Evolutionary conservation across 2,888 invertebrate species (phyloP), one percentile per base, ranked within the genome.

Genomic region (Nipponacmea schrenckii): DNA sequence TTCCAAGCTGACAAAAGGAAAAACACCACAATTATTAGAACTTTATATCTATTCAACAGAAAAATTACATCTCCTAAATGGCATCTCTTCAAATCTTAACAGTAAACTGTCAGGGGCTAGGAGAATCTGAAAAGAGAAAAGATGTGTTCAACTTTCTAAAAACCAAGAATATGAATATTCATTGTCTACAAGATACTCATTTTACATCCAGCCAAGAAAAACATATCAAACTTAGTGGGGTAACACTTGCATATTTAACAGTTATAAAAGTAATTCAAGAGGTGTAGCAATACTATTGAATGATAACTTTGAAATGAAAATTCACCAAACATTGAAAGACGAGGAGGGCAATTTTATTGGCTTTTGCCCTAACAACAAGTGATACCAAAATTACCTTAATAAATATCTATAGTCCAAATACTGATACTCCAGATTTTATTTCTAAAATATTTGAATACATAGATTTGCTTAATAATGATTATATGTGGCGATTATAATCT

Each of bases 391-490:
- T 56, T n/a, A 56, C 56, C 24, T 2, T 20, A 56, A 17, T 12
- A 56, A 71, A 46, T 20, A 15, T 71, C 14, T 71, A 71, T 71
- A 63, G 71, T 2, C 71, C 68, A 68, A 71, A 71, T 31, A 63
- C 46, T 2, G 70, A 70, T 15, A 44, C 56, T 44, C 70, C 67
- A 31, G 24, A 56, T 39, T 70, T 66, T 62, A 66, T 44, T 67
- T 20, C 31, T n/a, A 62, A 66, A 39, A 10, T 70, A 7, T 56
- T 24, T 24, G 14, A 20, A 31, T 62, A 44, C 17, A 62, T 63
- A 24, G 39, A 71, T 39, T 45, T 62, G 10, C 17, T 63, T 48
- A 27, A 44, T 24, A 62, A 68, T 63, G 44, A 56, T 48, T 10
- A 56, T 56, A 56, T 56, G 56, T 56, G 56, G 56, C 8, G 56